Percentiles rank a stretch among this genome's conserved stretches.
phyloP scores from a whole-genome alignment of 1,140 invertebrate species.

The Lepidurus apus region DNA sequence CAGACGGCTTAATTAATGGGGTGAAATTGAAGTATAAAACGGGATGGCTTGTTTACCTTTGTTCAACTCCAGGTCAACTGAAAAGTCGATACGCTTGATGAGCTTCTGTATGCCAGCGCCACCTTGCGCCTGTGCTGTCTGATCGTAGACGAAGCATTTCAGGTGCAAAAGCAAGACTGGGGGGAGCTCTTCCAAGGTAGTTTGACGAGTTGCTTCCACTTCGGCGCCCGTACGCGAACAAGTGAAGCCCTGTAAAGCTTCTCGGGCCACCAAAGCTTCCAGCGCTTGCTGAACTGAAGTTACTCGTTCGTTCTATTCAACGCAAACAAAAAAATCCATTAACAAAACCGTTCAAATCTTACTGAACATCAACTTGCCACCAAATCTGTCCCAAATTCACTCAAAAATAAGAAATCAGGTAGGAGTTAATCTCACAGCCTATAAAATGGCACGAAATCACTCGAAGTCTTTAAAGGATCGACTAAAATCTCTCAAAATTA shows the following conservation, averaged over 20 bases:
- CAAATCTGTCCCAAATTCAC: background rate
- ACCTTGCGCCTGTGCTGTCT: conserved; percentile 50
- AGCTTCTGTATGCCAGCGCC: conserved; percentile 74
- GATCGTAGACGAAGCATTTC: conserved; percentile 74
- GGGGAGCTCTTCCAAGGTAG: conserved; percentile 78
- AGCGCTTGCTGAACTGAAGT: conserved; percentile 70
- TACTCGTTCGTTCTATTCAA: conserved; percentile 62
- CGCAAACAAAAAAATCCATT: conserved; percentile 33
- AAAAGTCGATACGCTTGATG: conserved; percentile 80
- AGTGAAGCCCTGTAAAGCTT: conserved; percentile 75
- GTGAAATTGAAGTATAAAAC: background rate
- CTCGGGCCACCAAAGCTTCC: conserved; percentile 72
- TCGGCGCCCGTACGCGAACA: conserved; percentile 72
- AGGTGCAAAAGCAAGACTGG: conserved; percentile 77
- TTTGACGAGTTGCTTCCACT: conserved; percentile 77
- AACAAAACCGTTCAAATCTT: background rate
- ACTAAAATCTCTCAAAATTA: too few species aligned
- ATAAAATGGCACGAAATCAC: too few species aligned
- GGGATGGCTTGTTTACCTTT: conserved; percentile 57
- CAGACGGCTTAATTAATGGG: conserved; percentile 18
- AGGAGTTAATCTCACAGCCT: too few species aligned
- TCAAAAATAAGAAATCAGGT: background rate
- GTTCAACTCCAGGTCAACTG: conserved; percentile 81
- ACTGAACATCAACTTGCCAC: too few species aligned
- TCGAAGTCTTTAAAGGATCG: too few species aligned